Conservation (phyloP, 2,797 vertebrate species). For the Ceyx erithaca region DNA sequence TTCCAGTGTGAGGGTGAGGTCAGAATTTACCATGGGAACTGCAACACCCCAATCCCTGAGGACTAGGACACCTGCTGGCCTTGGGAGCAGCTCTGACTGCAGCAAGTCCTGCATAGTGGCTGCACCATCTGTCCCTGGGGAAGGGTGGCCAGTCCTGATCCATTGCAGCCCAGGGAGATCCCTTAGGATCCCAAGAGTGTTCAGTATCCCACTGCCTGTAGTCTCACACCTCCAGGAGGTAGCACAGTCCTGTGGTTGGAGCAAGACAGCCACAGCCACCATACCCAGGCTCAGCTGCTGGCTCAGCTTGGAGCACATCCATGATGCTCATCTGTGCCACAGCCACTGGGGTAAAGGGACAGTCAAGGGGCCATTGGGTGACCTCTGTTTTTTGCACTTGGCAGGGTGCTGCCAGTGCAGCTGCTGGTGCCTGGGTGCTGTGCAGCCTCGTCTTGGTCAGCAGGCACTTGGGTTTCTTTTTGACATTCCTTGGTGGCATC, state of each 20-base stretch:
- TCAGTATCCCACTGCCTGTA: neutral
- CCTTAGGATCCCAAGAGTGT: neutral
- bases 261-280: neutral
- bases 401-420: neutral
- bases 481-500: neutral
- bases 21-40: conserved; percentile 94
- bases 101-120: neutral
- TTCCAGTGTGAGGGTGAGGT: conserved; percentile 88
- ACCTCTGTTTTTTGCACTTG: neutral
- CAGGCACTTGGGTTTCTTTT: neutral
- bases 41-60: conserved; percentile 90
- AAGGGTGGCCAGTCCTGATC: neutral
- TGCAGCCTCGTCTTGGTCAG: neutral
- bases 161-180: neutral
- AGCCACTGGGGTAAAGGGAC: neutral
- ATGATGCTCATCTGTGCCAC: neutral
- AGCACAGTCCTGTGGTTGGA: neutral
- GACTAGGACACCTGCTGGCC: conserved; percentile 68
- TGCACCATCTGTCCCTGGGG: neutral
- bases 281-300: neutral
- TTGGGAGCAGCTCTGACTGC: neutral
- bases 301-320: neutral
- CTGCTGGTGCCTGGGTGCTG: neutral
- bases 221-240: neutral
- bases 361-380: neutral